Base-by-base conservation (phyloP, 1,140 invertebrate species). In the Saccostrea echinata region DNA sequence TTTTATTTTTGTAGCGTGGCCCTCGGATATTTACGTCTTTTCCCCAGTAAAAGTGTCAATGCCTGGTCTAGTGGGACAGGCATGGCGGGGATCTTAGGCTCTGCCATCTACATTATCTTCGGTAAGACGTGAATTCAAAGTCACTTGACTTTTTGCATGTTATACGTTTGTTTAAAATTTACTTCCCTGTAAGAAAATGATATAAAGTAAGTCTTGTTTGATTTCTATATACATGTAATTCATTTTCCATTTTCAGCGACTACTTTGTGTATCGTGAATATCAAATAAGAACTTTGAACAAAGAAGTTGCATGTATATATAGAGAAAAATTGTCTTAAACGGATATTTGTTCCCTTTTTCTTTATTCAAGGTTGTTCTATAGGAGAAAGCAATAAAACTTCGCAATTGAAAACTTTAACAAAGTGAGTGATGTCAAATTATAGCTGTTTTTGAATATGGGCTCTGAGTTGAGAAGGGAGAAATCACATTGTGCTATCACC, bases 51-150 rank as follows among this genome's bases (percentile, higher is more conserved):
- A 57, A 84, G 91, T 87, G 91, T 93, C 16, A 93, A 93, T 88
- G 93, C 93, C 1, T 93, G 92, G 92, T 92, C 93, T 1, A 93
- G 93, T 88, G 93, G 93, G 4, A 94, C 93, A 0, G 93, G 93
- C 0, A 93, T 93, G 92, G 93, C 93, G 12, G 93, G 93, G 0
- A 85, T 94, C 8, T 88, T 94, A 0, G 93, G 93, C 2, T 90
- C 91, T n/a, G 84, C 89, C 4, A 86, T 94, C 11, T 94, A 92
- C 68, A 91, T 94, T 33, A 91, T 92, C 1, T 94, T 94, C 90
- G 93, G 92, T 92, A 85, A 90, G 89, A 85, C 12, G 18, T 21
- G 18, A 61, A 61, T 61, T 61, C 3, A 27, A 76, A 61, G n/a
- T 21, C 55, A 61, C 6, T n/a, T 21, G 55, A 61, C 21, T 61